Evolutionary conservation across 2,113 vertebrate genomes (phyloP).

Genomic region (Nipponia nippon): DNA sequence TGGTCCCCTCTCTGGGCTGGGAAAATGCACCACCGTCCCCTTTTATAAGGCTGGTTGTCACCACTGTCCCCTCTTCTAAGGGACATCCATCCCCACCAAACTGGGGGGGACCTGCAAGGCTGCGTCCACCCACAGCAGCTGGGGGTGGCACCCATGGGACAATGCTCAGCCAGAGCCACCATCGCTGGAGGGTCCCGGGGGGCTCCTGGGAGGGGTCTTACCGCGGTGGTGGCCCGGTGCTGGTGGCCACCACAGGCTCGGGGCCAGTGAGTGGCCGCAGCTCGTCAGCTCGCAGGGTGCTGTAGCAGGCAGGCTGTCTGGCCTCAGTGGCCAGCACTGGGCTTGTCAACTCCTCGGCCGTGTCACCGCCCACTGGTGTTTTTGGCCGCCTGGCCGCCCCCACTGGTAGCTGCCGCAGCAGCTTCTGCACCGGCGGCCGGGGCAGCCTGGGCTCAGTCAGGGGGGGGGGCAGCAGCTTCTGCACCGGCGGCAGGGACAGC

Average conservation of each 20-base stretch:
- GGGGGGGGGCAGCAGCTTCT: conserved; percentile 81
- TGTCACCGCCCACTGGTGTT: conserved; percentile 14
- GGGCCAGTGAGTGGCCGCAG: conserved; percentile 77
- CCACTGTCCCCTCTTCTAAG: background rate
- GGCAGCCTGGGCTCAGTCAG: background rate
- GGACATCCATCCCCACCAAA: background rate
- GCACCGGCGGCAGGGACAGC: conserved; percentile 78
- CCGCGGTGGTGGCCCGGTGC: conserved; percentile 74
- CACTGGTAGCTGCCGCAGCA: conserved; percentile 84
- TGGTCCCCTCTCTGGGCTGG: background rate
- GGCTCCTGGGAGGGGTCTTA: conserved; percentile 64
- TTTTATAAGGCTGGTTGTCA: background rate
- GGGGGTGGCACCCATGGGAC: background rate
- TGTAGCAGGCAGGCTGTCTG: conserved; percentile 84
- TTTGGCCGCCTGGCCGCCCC: conserved; percentile 68
- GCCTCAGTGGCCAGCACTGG: conserved; percentile 82
- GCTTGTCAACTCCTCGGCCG: conserved; percentile 80
- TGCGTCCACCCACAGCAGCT: background rate
- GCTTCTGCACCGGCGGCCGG: conserved; percentile 82
- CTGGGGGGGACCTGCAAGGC: background rate
- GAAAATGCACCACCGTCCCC: background rate
- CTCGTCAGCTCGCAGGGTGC: conserved; percentile 84
- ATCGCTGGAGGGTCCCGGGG: background rate
- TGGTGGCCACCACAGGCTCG: conserved; percentile 23
- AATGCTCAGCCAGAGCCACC: background rate